Conservation (phyloP, 2,797 vertebrate genomes). For the Cynodonichthys magdalenae region DNA sequence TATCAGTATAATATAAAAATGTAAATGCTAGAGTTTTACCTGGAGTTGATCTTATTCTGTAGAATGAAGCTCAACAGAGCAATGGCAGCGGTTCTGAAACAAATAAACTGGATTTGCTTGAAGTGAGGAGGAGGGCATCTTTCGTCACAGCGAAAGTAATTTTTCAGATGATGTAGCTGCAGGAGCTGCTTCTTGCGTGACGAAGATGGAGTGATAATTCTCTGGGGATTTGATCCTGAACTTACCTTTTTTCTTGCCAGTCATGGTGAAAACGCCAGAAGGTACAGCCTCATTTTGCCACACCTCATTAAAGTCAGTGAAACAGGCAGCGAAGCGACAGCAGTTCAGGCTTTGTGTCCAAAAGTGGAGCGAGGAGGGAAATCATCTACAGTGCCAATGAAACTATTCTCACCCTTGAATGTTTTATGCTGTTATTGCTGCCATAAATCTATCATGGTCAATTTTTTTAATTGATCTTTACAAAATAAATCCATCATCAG, state of each 20-base stretch:
- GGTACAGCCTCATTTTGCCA: constrained; percentile 37
- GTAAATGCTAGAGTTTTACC: constrained; percentile 15
- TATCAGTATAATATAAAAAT: not conserved
- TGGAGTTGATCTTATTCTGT: constrained; percentile 19
- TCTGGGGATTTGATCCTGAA: constrained; percentile 33
- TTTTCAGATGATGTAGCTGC: constrained; percentile 37
- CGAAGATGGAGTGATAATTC: constrained; percentile 27
- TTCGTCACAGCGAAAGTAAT: constrained; percentile 45
- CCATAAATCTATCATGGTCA: too few relatives aligned
- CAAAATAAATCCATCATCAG: too few relatives aligned
- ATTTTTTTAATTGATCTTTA: too few relatives aligned
- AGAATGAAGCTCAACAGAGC: constrained; percentile 28
- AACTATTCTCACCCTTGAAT: too few relatives aligned
- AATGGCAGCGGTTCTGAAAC: constrained; percentile 21
- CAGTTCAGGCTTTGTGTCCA: constrained; percentile 21
- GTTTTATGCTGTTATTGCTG: too few relatives aligned
- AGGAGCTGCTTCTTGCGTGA: constrained; percentile 26
- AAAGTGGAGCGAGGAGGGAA: constrained; percentile 27
- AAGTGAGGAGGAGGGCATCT: constrained; percentile 17
- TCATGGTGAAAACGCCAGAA: constrained; percentile 36
- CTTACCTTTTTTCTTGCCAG: constrained; percentile 27
- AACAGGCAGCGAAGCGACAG: constrained; percentile 5
- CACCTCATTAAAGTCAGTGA: constrained; percentile 45
- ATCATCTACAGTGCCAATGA: too few relatives aligned
- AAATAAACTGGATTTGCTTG: constrained; percentile 54